Evolutionary conservation across 2,113 vertebrate genomes (phyloP).

Genomic region (Neolamprologus hecqui): DNA sequence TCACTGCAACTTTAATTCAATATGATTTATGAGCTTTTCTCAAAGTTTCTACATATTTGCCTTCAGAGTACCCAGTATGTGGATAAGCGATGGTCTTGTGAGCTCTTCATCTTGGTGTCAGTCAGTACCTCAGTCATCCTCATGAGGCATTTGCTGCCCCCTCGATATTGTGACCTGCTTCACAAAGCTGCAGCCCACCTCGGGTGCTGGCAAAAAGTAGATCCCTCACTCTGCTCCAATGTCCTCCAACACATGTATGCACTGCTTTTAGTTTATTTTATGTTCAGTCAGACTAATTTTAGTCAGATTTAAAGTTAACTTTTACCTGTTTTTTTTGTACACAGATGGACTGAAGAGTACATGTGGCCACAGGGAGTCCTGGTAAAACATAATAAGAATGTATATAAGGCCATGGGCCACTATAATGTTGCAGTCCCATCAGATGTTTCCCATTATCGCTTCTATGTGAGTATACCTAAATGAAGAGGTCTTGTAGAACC

Average conservation of each 20-base stretch:
- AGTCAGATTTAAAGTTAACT: not conserved
- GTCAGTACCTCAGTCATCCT: conserved; percentile 94
- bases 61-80: conserved; percentile 95
- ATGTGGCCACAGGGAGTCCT: conserved; percentile 97
- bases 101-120: conserved; percentile 95
- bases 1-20: not conserved
- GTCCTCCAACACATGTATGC: conserved; percentile 95
- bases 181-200: conserved; percentile 95
- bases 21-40: not conserved
- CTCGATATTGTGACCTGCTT: conserved; percentile 92
- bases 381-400: conserved; percentile 97
- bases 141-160: conserved; percentile 89
- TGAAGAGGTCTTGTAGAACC: not conserved
- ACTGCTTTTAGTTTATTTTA: not conserved
- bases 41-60: not conserved
- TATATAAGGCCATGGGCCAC: conserved; percentile 98
- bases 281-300: not conserved
- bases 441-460: conserved; percentile 95
- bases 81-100: conserved; percentile 97
- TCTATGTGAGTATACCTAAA: conserved; percentile 82
- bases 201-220: conserved; percentile 99
- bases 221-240: conserved; percentile 92
- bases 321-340: not conserved
- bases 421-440: conserved; percentile 97
- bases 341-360: conserved; percentile 96